Percentiles rank a stretch among this genome's conserved stretches.
Conservation (phyloP, 2,888 invertebrate genomes). For the Papilio elwesi region DNA sequence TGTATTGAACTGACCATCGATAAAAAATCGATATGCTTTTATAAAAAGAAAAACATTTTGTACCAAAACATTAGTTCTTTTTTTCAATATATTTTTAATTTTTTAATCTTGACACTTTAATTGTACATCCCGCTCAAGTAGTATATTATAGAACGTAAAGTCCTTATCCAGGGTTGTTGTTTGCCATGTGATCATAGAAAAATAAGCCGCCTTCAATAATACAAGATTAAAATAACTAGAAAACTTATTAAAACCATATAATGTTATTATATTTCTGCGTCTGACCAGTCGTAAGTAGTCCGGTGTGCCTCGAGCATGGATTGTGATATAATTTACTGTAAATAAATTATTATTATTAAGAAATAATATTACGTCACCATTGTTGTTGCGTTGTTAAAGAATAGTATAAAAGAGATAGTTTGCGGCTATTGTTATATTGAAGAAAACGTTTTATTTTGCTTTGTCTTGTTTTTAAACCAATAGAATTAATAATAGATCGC, state of each 20-base stretch:
- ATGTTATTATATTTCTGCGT: slow-evolving; percentile 41
- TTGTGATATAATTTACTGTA: slow-evolving; percentile 70
- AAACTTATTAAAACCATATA: slow-evolving; percentile 34
- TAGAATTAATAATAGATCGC: slow-evolving; percentile 4
- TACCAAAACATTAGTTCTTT: too few species aligned
- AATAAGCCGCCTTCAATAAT: slow-evolving; percentile 39
- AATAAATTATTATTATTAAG: slow-evolving; percentile 51
- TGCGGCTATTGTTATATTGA: slow-evolving; percentile 34
- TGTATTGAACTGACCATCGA: slow-evolving; percentile 11
- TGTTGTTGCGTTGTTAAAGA: slow-evolving; percentile 39
- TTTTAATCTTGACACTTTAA: background rate
- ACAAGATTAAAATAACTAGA: slow-evolving; percentile 40
- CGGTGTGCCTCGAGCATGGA: slow-evolving; percentile 67
- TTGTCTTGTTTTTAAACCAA: slow-evolving; percentile 24
- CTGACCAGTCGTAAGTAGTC: slow-evolving; percentile 43
- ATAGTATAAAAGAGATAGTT: slow-evolving; percentile 40
- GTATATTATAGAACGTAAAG: background rate
- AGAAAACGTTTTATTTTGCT: slow-evolving; percentile 31
- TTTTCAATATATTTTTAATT: background rate
- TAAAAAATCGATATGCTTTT: background rate
- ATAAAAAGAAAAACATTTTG: background rate
- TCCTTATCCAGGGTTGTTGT: slow-evolving; percentile 31
- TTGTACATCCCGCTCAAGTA: slow-evolving; percentile 14
- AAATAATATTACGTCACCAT: slow-evolving; percentile 43
- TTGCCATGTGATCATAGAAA: slow-evolving; percentile 34